A percentile compares a stretch with the other conserved stretches of the same genome.
Conservation (phyloP, 2,888 invertebrate species). For the Epistrophe grossulariae region DNA sequence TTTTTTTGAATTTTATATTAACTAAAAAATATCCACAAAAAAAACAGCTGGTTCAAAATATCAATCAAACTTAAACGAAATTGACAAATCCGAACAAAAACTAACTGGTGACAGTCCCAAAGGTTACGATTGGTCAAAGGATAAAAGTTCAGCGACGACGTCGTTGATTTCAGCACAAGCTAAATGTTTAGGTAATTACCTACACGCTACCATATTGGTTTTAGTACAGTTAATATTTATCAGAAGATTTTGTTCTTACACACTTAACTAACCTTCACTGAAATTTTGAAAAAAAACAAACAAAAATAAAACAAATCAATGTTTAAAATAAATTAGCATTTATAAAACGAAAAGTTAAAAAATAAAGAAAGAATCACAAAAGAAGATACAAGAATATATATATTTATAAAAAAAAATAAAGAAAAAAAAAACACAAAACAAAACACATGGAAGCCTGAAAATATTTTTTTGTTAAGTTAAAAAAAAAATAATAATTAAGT, state of each 20-base stretch:
- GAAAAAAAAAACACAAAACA: conserved; percentile 10
- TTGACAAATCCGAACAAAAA: conserved; percentile 92
- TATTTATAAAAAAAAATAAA: conserved; percentile 38
- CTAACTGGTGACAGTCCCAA: conserved; percentile 84
- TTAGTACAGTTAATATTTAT: conserved; percentile 59
- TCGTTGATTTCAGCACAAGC: conserved; percentile 25
- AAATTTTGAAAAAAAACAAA: background rate
- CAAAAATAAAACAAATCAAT: conserved; percentile 22
- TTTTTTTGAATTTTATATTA: background rate
- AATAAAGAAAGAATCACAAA: conserved; percentile 1
- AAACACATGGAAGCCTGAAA: conserved; percentile 69
- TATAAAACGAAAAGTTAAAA: conserved; percentile 37
- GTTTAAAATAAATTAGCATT: conserved; percentile 44
- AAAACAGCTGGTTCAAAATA: conserved; percentile 88
- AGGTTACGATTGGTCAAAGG: conserved; percentile 82
- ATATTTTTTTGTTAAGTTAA: conserved; percentile 33
- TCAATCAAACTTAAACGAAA: conserved; percentile 90
- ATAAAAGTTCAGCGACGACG: conserved; percentile 78
- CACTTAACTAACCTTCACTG: conserved; percentile 62
- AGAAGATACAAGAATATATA: conserved; percentile 48
- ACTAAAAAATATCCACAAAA: background rate
- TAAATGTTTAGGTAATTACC: conserved; percentile 22
- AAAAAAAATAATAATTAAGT: conserved; percentile 21
- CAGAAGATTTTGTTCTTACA: conserved; percentile 57
- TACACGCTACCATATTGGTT: conserved; percentile 41